Conservation (phyloP, 2,888 invertebrate genomes). For the Lasioglossum leucozonium region DNA sequence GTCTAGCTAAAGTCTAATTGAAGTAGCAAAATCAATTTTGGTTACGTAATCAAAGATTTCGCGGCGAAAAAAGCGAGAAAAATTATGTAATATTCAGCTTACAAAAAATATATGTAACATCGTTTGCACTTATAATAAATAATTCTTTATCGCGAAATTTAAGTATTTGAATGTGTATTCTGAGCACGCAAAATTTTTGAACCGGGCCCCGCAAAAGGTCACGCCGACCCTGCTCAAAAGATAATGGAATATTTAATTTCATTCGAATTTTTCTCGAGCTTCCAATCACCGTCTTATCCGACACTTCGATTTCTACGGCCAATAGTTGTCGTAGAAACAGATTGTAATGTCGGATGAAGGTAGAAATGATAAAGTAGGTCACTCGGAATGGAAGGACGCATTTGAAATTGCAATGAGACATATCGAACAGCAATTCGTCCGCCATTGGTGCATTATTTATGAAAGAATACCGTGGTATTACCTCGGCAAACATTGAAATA, state of each 20-base stretch:
- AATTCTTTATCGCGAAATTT: too few relatives aligned
- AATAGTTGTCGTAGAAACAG: not conserved
- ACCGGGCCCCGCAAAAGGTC: too few relatives aligned
- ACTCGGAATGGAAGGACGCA: not conserved
- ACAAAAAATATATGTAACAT: too few relatives aligned
- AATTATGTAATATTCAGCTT: too few relatives aligned
- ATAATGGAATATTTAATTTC: not conserved
- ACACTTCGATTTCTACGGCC: not conserved
- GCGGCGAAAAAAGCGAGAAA: too few relatives aligned
- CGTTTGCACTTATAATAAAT: too few relatives aligned
- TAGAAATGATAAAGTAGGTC: not conserved
- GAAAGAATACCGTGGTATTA: not conserved
- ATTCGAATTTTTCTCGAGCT: not conserved
- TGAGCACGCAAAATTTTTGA: too few relatives aligned
- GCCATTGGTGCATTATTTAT: not conserved
- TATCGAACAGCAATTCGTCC: not conserved
- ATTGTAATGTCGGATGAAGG: not conserved
- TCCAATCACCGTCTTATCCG: not conserved
- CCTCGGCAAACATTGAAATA: not conserved
- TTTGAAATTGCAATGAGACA: not conserved
- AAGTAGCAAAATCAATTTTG: too few relatives aligned
- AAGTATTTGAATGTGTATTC: too few relatives aligned
- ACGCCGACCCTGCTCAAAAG: too few relatives aligned
- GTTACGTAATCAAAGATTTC: too few relatives aligned
- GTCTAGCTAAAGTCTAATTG: too few relatives aligned